Evolutionary conservation across 2,797 vertebrate genomes (phyloP).

Genomic region (Coilia nasus): DNA sequence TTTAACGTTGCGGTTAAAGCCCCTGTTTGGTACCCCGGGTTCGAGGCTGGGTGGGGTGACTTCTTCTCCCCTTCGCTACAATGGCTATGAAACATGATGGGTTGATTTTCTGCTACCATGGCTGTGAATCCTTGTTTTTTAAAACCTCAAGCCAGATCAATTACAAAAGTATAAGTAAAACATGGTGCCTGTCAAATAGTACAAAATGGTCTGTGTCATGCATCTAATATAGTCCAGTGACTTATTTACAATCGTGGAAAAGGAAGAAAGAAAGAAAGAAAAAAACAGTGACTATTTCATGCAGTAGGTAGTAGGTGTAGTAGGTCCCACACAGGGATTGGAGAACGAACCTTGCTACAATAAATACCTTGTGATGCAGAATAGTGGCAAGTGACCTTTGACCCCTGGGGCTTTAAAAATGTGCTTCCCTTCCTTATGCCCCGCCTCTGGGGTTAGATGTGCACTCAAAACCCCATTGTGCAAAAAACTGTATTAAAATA

Average conservation of each 20-base stretch:
- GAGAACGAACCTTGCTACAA: slow-evolving; percentile 8
- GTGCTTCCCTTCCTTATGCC: neutral
- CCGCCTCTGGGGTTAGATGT: neutral
- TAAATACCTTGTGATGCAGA: slow-evolving; percentile 1
- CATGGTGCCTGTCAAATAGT: neutral
- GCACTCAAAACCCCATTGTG: neutral
- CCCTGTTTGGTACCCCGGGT: too few relatives aligned
- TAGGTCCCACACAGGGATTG: neutral
- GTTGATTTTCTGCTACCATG: neutral
- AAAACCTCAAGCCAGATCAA: neutral
- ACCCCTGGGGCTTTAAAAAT: neutral
- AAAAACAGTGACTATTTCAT: neutral
- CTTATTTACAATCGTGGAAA: neutral
- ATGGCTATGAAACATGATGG: neutral
- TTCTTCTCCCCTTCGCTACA: too few relatives aligned
- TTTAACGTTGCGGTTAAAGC: too few relatives aligned
- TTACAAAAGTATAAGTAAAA: neutral
- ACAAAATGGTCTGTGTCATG: neutral
- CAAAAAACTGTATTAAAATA: neutral
- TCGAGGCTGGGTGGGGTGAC: too few relatives aligned
- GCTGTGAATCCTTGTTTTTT: neutral
- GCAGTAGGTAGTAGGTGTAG: too few relatives aligned
- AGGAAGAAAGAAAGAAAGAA: neutral
- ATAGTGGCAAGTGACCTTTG: neutral
- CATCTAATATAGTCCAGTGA: neutral